phyloP scores from a whole-genome alignment of 1,140 invertebrate species.

The Leptinotarsa undecemlineata region DNA sequence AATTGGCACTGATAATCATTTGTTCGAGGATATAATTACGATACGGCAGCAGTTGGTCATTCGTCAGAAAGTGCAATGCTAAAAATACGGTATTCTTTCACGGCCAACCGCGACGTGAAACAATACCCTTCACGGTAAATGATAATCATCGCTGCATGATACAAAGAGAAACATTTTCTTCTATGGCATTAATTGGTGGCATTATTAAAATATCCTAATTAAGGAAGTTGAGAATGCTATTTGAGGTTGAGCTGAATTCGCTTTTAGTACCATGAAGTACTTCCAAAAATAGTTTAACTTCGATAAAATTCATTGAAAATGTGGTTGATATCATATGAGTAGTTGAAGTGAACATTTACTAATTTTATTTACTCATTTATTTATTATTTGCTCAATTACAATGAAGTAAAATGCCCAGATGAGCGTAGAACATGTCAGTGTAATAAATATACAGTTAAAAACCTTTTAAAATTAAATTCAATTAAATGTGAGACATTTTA shows the following conservation, averaged over 20 bases:
- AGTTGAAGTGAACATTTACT: too few relatives aligned
- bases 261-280: background rate
- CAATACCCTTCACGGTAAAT: slow-evolving; percentile 17
- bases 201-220: slow-evolving; percentile 6
- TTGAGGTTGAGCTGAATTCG: background rate
- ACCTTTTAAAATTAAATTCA: too few relatives aligned
- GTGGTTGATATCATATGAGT: too few relatives aligned
- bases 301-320: too few relatives aligned
- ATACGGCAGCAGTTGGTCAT: slow-evolving; percentile 14
- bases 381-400: too few relatives aligned
- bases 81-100: slow-evolving; percentile 29
- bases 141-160: slow-evolving; percentile 16
- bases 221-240: background rate
- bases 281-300: too few relatives aligned
- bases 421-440: too few relatives aligned
- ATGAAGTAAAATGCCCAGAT: too few relatives aligned
- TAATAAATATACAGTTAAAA: too few relatives aligned
- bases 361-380: too few relatives aligned
- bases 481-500: too few relatives aligned
- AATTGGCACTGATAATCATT: background rate
- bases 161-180: slow-evolving; percentile 11
- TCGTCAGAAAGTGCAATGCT: slow-evolving; percentile 22
- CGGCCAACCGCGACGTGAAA: slow-evolving; percentile 15
- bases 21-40: background rate
- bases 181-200: background rate